phyloP scores from a whole-genome alignment of 2,113 vertebrate genomes.

The Prunella himalayana region DNA sequence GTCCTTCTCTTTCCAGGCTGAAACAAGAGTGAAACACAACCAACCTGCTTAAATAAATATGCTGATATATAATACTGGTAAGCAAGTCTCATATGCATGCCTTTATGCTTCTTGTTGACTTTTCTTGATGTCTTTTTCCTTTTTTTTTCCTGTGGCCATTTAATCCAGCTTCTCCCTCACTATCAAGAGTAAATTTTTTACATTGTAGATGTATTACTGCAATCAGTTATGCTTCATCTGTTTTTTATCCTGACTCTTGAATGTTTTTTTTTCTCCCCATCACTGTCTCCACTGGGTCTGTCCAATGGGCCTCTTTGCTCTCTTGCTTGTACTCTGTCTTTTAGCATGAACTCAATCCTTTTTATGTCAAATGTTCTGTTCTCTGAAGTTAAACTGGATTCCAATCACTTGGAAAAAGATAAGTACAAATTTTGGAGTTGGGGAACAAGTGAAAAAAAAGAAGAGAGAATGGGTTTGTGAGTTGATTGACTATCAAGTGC shows the following conservation, averaged over 20 bases:
- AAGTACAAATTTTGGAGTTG: neutral
- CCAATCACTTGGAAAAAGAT: neutral
- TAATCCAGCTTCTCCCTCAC: neutral
- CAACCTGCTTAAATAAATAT: neutral
- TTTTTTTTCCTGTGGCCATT: fast-evolving
- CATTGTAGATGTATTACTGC: neutral
- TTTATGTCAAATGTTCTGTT: fast-evolving
- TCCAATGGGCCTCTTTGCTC: neutral
- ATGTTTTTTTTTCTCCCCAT: neutral
- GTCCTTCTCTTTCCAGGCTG: neutral
- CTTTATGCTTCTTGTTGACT: neutral
- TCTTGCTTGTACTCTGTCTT: neutral
- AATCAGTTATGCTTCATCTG: neutral
- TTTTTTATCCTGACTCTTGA: neutral
- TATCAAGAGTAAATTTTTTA: neutral
- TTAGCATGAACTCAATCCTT: neutral
- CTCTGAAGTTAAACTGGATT: neutral
- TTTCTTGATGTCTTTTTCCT: neutral
- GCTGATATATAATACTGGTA: neutral
- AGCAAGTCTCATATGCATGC: neutral
- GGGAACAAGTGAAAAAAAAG: neutral
- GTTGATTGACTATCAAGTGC: neutral
- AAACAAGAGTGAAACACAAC: neutral
- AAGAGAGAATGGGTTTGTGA: neutral
- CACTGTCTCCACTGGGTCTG: neutral